A percentile compares a stretch with the other conserved stretches of the same genome.
Evolutionary conservation across 2,797 vertebrate genomes (phyloP).

Genomic region (Crocodylus rhombifer): DNA sequence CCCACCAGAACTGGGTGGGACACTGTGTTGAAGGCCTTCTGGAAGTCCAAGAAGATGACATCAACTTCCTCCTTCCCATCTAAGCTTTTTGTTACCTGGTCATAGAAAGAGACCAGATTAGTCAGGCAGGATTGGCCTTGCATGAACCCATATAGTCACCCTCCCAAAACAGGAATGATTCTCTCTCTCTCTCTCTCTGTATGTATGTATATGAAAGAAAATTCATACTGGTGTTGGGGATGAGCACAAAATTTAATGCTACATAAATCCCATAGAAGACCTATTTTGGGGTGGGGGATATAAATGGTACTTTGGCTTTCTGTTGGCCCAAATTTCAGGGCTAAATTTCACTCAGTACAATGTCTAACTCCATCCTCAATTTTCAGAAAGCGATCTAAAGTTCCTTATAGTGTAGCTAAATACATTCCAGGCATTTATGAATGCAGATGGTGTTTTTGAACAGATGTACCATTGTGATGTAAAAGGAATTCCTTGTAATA

Average conservation of each 20-base stretch:
- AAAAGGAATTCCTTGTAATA: slow-evolving; percentile 72
- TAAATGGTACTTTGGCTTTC: neutral
- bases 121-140: too few species aligned
- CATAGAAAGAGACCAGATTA: too few species aligned
- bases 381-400: slow-evolving; percentile 51
- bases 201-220: neutral
- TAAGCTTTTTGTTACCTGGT: too few species aligned
- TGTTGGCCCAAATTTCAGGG: neutral
- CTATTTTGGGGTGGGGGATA: neutral
- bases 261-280: neutral
- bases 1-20: too few species aligned
- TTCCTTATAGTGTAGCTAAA: slow-evolving; percentile 44
- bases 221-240: neutral
- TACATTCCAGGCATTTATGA: slow-evolving; percentile 53
- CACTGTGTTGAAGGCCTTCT: too few species aligned
- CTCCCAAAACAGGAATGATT: neutral
- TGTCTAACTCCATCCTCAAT: slow-evolving; percentile 7
- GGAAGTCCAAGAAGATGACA: too few species aligned
- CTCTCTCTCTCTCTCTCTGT: neutral
- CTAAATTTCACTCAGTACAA: slow-evolving; percentile 5
- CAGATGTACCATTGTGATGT: slow-evolving; percentile 70
- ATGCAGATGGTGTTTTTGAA: slow-evolving; percentile 66
- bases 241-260: neutral
- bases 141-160: too few species aligned
- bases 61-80: too few species aligned